Conservation (phyloP, 2,888 invertebrate genomes). For the Mechanitis messenoides region DNA sequence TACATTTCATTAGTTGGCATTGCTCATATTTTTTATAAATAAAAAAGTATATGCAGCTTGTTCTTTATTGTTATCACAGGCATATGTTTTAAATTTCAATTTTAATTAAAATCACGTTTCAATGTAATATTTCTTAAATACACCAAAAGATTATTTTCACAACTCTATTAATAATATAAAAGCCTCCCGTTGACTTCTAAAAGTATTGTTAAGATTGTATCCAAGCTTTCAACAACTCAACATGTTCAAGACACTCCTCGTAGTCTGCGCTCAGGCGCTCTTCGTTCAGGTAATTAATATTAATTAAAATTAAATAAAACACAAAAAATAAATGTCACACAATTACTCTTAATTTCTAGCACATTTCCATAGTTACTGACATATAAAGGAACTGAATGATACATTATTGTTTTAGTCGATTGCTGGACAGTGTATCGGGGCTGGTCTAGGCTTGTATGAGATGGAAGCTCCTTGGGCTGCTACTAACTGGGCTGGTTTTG, state of each 20-base stretch:
- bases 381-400: constrained; percentile 3
- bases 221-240: constrained; percentile 15
- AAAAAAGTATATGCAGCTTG: too few relatives aligned
- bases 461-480: neutral
- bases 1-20: too few relatives aligned
- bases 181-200: neutral
- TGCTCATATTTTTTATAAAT: too few relatives aligned
- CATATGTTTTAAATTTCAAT: too few relatives aligned
- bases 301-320: neutral
- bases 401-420: constrained; percentile 28
- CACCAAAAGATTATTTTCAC: neutral
- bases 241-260: constrained; percentile 36
- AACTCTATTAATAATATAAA: constrained; percentile 16
- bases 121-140: neutral
- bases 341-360: neutral
- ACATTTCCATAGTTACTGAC: neutral
- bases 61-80: too few relatives aligned
- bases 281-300: constrained; percentile 34
- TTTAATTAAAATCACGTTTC: neutral
- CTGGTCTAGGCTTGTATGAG: constrained; percentile 13
- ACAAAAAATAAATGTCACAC: neutral
- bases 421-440: constrained; percentile 29
- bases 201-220: constrained; percentile 6
- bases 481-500: constrained; percentile 1
- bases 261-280: constrained; percentile 37